These are phyloP conservation scores for Threskiornis aethiopicus DNA, from an alignment of 2,797 vertebrate genomes.

Conservation along the genomic window DNA sequence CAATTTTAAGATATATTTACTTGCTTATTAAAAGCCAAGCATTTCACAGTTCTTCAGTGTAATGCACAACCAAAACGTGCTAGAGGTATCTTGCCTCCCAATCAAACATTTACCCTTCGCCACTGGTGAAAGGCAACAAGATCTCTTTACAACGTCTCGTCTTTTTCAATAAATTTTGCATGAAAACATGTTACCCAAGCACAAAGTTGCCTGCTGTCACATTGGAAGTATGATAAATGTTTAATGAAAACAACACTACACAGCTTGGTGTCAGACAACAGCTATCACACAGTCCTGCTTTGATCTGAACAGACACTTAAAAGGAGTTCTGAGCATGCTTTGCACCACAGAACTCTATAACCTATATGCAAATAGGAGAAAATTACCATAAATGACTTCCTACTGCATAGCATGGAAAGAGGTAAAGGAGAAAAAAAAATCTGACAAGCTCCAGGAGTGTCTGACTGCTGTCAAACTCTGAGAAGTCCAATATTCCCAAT, in stretches of 20 bases:
- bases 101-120: slow-evolving; percentile 86
- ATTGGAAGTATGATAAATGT: slow-evolving; percentile 94
- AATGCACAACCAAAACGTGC: not conserved
- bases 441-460: slow-evolving; percentile 64
- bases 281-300: slow-evolving; percentile 87
- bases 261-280: slow-evolving; percentile 88
- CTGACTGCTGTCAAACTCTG: slow-evolving; percentile 64
- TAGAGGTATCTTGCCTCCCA: slow-evolving; percentile 60
- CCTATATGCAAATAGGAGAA: slow-evolving; percentile 84
- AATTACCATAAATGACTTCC: slow-evolving; percentile 81
- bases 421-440: slow-evolving; percentile 10
- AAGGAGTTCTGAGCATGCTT: slow-evolving; percentile 74
- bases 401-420: slow-evolving; percentile 63
- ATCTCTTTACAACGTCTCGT: slow-evolving; percentile 85
- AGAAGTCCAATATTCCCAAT: slow-evolving; percentile 44
- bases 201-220: slow-evolving; percentile 94
- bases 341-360: slow-evolving; percentile 78
- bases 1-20: not conserved
- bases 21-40: slow-evolving; percentile 1
- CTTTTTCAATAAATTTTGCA: slow-evolving; percentile 97
- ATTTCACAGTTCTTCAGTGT: not conserved
- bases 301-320: slow-evolving; percentile 89
- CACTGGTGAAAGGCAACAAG: slow-evolving; percentile 87
- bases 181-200: slow-evolving; percentile 89
- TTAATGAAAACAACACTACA: slow-evolving; percentile 97